Evolutionary conservation across 2,888 invertebrate genomes (phyloP), one percentile per base, ranked within the genome.

Genomic region (Polylopha cassiicola): DNA sequence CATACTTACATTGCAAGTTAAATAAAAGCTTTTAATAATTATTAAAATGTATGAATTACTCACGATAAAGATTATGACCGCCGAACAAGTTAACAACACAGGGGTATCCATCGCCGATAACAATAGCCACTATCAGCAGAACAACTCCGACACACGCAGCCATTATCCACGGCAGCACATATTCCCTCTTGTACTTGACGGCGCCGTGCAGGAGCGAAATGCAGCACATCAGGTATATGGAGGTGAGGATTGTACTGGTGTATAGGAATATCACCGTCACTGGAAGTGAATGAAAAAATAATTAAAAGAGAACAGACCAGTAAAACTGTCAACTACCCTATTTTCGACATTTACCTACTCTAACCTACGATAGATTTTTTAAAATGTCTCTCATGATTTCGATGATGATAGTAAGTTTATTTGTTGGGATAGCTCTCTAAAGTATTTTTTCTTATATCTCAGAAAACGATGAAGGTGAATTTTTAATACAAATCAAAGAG

Each of bases 201-300:
- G 86, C 86, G 20, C 86, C 86, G 59, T 84, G 77, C 11, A 86
- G 70, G 29, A 86, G 60, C 3, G 78, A 79, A 45, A 86, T 74
- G 48, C 82, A 84, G 62, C 81, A 79, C 72, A 84, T 72, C 52
- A 86, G 65, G 53, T 86, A 86, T 43, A 86, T 68, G 3, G 79
- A 70, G 3, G 78, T 81, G 41, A 82, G 60, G 33, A 82, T 74
- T 33, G 85, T 82, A 55, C 80, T 77, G 8, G 80, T 76, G 54
- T 85, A 85, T 15, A 86, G 59, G 50, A 85, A 67, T 57, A 84
- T 74, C 31, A 85, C 86, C 8, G 85, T 82, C 47, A 76, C 86
- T 86, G 73, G 28, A 67, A 73, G 55, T 6, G 6, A 21, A 16
- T 8, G 7, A 4, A 27, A 33, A 13, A 8, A 11, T n/a, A n/a